These are phyloP conservation scores for Empidonax traillii DNA, from an alignment of 2,113 vertebrate species.

Conservation along the genomic window DNA sequence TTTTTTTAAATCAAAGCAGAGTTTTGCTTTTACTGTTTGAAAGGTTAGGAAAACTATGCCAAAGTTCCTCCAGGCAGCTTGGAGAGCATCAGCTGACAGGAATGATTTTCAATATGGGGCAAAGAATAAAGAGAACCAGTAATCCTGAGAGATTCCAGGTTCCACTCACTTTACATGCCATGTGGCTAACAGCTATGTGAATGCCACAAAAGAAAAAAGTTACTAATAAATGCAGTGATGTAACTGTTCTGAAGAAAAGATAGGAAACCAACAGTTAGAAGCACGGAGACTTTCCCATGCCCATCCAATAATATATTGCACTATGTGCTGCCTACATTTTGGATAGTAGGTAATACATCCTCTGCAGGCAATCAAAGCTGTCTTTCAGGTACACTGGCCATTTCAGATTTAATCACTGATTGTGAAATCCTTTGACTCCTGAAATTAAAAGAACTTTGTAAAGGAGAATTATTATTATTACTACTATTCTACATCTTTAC, in stretches of 20 bases:
- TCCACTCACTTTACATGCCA: conserved; percentile 32
- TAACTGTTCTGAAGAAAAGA: not conserved
- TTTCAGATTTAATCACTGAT: not conserved
- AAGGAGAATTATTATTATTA: not conserved
- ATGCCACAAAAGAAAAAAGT: not conserved
- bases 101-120: conserved; percentile 55
- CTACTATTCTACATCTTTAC: not conserved
- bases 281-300: not conserved
- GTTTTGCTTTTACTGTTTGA: conserved; percentile 70
- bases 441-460: not conserved
- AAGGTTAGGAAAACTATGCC: conserved; percentile 76
- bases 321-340: not conserved
- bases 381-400: not conserved
- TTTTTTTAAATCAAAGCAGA: conserved; percentile 66
- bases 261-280: not conserved
- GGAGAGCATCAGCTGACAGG: conserved; percentile 58
- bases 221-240: not conserved
- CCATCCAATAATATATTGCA: not conserved
- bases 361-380: not conserved
- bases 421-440: not conserved
- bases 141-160: conserved; percentile 42
- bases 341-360: not conserved
- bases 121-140: conserved; percentile 42
- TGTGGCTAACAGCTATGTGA: conserved; percentile 6
- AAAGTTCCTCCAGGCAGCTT: conserved; percentile 72